phyloP scores from a whole-genome alignment of 2,113 vertebrate species.

The Tricholaema leucomelas region DNA sequence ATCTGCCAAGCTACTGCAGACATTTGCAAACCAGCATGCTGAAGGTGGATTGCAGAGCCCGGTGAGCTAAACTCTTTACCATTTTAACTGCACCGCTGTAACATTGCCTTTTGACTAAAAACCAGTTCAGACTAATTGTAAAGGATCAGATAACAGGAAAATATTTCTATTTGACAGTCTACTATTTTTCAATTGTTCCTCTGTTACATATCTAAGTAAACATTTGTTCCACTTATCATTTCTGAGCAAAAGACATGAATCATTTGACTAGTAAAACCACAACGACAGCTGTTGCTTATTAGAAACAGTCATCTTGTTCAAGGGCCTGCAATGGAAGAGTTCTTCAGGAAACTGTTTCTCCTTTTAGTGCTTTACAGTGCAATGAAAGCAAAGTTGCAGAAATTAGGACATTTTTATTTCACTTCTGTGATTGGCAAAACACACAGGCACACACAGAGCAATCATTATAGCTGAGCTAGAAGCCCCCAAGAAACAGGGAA shows the following conservation, averaged over 20 bases:
- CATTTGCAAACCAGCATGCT: neutral
- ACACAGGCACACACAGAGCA: neutral
- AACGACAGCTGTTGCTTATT: conserved; percentile 85
- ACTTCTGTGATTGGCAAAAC: conserved; percentile 20
- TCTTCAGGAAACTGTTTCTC: conserved; percentile 70
- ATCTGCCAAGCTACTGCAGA: neutral
- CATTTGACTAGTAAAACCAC: conserved; percentile 80
- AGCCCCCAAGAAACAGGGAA: conserved; percentile 31
- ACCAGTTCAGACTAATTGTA: conserved; percentile 67
- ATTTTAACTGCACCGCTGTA: neutral
- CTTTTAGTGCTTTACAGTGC: conserved; percentile 57
- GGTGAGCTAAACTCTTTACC: neutral
- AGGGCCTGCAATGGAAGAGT: conserved; percentile 70
- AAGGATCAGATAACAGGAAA: conserved; percentile 75
- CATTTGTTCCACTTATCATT: conserved; percentile 89
- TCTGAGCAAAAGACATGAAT: conserved; percentile 86
- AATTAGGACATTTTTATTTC: conserved; percentile 55
- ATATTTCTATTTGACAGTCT: conserved; percentile 75
- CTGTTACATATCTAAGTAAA: conserved; percentile 84
- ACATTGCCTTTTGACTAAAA: conserved; percentile 7
- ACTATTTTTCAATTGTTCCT: conserved; percentile 77
- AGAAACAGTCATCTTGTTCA: conserved; percentile 79
- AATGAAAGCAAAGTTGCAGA: conserved; percentile 48
- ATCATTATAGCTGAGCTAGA: neutral
- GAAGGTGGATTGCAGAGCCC: neutral